Percentiles rank a stretch among this genome's conserved stretches.
These are phyloP conservation scores for Leptobrachium ailaonicum DNA, from an alignment of 2,113 vertebrate species.

Conservation along the genomic window DNA sequence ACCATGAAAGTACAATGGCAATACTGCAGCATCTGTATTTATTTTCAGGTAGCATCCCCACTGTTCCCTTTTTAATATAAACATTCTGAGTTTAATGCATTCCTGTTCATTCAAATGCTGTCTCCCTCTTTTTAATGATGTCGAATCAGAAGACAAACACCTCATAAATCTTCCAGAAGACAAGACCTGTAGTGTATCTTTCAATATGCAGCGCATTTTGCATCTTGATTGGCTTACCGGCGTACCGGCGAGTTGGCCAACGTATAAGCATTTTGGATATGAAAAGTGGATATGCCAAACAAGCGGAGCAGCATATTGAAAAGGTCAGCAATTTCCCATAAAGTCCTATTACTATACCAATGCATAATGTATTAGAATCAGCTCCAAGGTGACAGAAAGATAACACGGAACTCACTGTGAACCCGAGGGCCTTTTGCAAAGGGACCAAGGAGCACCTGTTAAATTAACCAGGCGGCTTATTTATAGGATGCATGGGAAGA, in stretches of 20 bases:
- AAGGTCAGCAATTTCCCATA: constrained; percentile 47
- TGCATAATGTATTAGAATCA: constrained; percentile 41
- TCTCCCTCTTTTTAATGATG: constrained; percentile 31
- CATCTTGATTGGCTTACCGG: constrained; percentile 25
- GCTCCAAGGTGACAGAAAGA: constrained; percentile 42
- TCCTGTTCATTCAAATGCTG: constrained; percentile 8
- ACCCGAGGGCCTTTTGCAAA: background rate
- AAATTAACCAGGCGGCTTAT: constrained; percentile 18
- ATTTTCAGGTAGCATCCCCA: background rate
- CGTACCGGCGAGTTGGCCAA: constrained; percentile 20
- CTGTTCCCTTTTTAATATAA: background rate
- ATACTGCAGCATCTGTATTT: background rate
- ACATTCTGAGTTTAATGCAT: constrained; percentile 7
- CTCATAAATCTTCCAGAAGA: constrained; percentile 44
- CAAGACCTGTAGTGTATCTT: constrained; percentile 17
- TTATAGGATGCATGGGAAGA: constrained; percentile 5
- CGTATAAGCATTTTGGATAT: constrained; percentile 33
- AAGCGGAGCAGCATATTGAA: constrained; percentile 33
- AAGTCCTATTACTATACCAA: constrained; percentile 33
- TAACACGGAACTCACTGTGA: constrained; percentile 8
- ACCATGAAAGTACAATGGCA: no score
- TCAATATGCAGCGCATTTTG: constrained; percentile 22
- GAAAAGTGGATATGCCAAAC: constrained; percentile 37
- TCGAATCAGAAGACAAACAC: constrained; percentile 36
- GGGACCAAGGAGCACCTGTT: background rate